Percentiles rank a stretch among this genome's conserved stretches.
Conservation (phyloP, 1,140 invertebrate genomes). For the Ostrea denselamellosa region DNA sequence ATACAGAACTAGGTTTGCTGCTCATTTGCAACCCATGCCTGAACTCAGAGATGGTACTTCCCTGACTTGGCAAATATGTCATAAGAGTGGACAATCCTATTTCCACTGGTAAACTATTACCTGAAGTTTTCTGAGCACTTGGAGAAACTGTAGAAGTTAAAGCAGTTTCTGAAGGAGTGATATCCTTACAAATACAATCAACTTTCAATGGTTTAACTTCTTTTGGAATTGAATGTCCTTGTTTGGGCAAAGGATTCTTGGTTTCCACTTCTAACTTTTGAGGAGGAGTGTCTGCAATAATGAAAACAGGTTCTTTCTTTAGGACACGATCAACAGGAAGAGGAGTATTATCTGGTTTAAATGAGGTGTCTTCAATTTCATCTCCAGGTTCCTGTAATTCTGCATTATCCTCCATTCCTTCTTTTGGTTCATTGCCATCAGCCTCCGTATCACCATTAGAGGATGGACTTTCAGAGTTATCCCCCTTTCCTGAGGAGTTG, state of each 20-base stretch:
- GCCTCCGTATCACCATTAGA: constrained; percentile 12
- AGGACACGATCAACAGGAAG: constrained; percentile 21
- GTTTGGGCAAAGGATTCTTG: background rate
- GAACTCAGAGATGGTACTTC: constrained; percentile 32
- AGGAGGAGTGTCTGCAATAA: constrained; percentile 27
- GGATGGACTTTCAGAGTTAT: constrained; percentile 44
- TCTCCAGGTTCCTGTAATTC: constrained; percentile 17
- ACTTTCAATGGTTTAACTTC: background rate
- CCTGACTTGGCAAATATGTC: constrained; percentile 11
- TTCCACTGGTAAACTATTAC: constrained; percentile 25
- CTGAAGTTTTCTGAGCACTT: constrained; percentile 1
- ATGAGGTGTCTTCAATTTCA: background rate
- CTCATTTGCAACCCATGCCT: background rate
- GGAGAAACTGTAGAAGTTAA: background rate
- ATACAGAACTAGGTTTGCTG: background rate
- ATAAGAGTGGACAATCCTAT: constrained; percentile 8
- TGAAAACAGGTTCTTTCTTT: constrained; percentile 43
- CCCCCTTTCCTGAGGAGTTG: constrained; percentile 46
- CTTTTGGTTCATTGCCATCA: constrained; percentile 29
- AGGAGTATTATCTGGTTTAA: constrained; percentile 31
- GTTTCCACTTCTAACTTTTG: background rate
- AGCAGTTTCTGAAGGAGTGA: background rate
- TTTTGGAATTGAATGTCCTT: background rate
- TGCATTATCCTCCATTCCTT: background rate
- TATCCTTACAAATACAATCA: background rate